phyloP scores from a whole-genome alignment of 2,113 vertebrate species.

The Bungarus multicinctus region DNA sequence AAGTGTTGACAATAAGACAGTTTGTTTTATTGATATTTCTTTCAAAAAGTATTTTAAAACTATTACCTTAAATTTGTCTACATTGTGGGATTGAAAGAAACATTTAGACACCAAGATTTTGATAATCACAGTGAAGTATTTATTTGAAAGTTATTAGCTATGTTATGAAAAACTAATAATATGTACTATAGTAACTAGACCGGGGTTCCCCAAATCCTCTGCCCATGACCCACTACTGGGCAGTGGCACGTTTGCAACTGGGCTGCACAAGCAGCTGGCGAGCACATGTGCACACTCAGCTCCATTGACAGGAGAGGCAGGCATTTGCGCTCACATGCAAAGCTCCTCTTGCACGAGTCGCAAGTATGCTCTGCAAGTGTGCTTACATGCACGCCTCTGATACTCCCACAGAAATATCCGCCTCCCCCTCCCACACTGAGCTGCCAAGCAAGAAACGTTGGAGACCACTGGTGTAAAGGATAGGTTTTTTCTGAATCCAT shows the following conservation, averaged over 20 bases:
- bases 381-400: too few relatives aligned
- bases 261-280: not conserved
- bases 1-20: not conserved
- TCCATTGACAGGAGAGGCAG: too few relatives aligned
- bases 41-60: not conserved
- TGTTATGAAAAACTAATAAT: not conserved
- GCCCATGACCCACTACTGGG: not conserved
- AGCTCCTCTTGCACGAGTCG: not conserved
- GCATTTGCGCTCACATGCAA: too few relatives aligned
- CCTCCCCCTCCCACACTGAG: too few relatives aligned
- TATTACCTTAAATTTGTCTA: not conserved
- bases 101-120: not conserved
- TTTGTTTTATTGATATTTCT: not conserved
- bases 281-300: not conserved
- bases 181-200: conserved; percentile 9
- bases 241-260: not conserved
- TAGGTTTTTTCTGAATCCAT: conserved; percentile 6
- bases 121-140: not conserved
- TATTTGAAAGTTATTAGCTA: not conserved
- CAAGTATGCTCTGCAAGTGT: not conserved
- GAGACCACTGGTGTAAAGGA: not conserved
- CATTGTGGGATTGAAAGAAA: not conserved
- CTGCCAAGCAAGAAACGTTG: not conserved
- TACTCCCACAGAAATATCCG: not conserved
- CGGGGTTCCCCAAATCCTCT: not conserved